Conservation (phyloP, 2,888 invertebrate species). For the Malthinus flaveolus region DNA sequence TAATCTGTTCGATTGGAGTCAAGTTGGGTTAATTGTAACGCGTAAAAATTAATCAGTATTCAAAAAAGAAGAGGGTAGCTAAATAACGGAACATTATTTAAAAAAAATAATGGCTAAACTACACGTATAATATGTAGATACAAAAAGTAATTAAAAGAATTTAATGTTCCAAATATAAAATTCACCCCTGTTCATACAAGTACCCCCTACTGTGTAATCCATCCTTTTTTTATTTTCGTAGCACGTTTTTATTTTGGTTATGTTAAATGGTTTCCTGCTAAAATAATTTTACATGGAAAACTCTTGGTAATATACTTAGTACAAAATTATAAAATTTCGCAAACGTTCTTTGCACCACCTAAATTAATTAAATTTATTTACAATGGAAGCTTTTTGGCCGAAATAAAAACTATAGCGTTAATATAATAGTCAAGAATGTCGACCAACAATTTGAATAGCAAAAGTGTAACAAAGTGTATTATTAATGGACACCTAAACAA, state of each 20-base stretch:
- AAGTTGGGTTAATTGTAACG: too few species aligned
- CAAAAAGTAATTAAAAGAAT: conserved; percentile 55
- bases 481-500: conserved; percentile 23
- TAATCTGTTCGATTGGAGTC: too few species aligned
- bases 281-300: conserved; percentile 8
- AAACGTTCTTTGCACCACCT: conserved; percentile 5
- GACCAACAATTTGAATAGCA: conserved; percentile 4
- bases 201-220: conserved; percentile 37
- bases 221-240: conserved; percentile 41
- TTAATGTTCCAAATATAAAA: conserved; percentile 55
- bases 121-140: conserved; percentile 54
- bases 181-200: conserved; percentile 43
- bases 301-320: conserved; percentile 4
- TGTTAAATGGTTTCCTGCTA: conserved; percentile 37
- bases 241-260: conserved; percentile 38
- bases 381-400: not conserved
- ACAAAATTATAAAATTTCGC: not conserved
- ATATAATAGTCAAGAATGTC: conserved; percentile 8
- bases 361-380: conserved; percentile 14
- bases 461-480: conserved; percentile 11
- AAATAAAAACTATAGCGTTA: not conserved
- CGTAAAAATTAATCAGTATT: conserved; percentile 46
- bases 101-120: conserved; percentile 51
- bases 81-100: conserved; percentile 44
- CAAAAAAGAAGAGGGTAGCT: conserved; percentile 44